Percentiles rank a stretch among this genome's conserved stretches.
Evolutionary conservation across 2,797 vertebrate species (phyloP).

Genomic region (Alca torda): DNA sequence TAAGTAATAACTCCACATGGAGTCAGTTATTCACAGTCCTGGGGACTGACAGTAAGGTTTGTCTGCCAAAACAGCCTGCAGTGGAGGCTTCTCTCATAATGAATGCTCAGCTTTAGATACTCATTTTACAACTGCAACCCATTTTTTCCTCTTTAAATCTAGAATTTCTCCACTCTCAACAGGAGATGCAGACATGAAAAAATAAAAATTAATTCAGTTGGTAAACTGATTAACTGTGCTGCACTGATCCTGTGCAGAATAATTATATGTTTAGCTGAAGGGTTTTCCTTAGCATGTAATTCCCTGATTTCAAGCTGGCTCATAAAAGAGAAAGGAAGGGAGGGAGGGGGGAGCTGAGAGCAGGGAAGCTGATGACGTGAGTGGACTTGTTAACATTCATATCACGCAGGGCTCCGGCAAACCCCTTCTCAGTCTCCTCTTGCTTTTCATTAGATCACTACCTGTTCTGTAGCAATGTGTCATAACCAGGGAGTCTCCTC

Average conservation of each 20-base stretch:
- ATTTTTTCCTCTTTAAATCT: background rate
- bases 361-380: constrained; percentile 66
- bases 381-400: constrained; percentile 68
- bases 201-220: constrained; percentile 68
- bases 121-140: constrained; percentile 26
- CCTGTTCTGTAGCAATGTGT: constrained; percentile 61
- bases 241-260: constrained; percentile 71
- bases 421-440: constrained; percentile 50
- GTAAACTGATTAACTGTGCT: constrained; percentile 71
- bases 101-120: constrained; percentile 8
- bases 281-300: constrained; percentile 75
- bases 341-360: constrained; percentile 27
- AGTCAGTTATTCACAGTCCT: constrained; percentile 16
- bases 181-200: constrained; percentile 48
- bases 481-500: constrained; percentile 50
- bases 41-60: constrained; percentile 25
- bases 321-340: constrained; percentile 58
- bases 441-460: constrained; percentile 58
- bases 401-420: constrained; percentile 63
- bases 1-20: constrained; percentile 20
- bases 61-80: constrained; percentile 31
- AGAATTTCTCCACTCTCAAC: constrained; percentile 38
- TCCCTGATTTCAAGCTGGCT: constrained; percentile 75
- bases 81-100: constrained; percentile 3
- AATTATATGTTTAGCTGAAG: constrained; percentile 78